phyloP scores from a whole-genome alignment of 2,888 invertebrate genomes.

The Blomia tropicalis region DNA sequence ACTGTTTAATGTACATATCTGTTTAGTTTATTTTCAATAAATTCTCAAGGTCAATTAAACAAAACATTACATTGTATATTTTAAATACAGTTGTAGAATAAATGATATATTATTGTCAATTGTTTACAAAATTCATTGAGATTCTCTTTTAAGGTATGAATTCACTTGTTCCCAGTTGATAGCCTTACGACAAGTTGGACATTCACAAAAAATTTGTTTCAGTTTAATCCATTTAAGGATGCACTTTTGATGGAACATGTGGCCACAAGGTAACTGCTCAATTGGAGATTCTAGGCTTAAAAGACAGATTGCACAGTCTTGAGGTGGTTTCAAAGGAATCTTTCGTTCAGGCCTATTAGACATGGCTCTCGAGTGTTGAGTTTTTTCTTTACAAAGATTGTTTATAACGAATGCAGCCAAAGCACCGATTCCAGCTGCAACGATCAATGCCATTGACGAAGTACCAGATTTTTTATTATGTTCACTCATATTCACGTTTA shows the following conservation, averaged over 20 bases:
- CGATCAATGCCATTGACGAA: background rate
- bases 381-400: background rate
- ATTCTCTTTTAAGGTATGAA: background rate
- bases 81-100: background rate
- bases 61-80: background rate
- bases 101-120: too few species aligned
- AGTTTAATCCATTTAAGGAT: background rate
- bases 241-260: slow-evolving; percentile 3
- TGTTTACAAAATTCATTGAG: too few species aligned
- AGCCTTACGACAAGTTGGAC: slow-evolving; percentile 5
- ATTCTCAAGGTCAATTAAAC: too few species aligned
- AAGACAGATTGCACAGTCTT: slow-evolving; percentile 1
- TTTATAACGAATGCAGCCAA: background rate
- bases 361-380: background rate
- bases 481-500: background rate
- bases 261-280: slow-evolving; percentile 8
- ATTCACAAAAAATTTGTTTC: too few species aligned
- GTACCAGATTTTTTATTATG: background rate
- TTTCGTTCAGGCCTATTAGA: background rate
- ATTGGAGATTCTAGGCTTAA: background rate
- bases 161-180: background rate
- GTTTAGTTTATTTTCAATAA: too few species aligned
- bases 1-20: too few species aligned
- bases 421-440: background rate
- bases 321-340: background rate